Evolutionary conservation across 1,140 invertebrate species (phyloP), one percentile per base, ranked within the genome.

Genomic region (Platorchestia sp.): DNA sequence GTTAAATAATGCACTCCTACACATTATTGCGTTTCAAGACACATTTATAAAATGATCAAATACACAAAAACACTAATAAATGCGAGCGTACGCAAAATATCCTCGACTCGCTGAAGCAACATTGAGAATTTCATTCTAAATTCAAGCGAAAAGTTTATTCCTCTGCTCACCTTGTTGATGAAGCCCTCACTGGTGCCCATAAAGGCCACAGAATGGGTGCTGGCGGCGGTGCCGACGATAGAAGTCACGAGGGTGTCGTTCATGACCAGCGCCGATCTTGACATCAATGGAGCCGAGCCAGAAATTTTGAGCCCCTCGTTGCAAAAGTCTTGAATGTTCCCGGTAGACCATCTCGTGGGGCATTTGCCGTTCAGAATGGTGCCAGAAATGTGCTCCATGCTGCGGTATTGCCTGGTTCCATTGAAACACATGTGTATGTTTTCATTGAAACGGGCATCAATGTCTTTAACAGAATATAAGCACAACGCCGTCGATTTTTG

Each of bases 401-500:
- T 99, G 90, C 99, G 97, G 97, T 99, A 98, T 96, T 98, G 98
- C 95, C 98, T 98, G 96, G 98, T 99, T 44, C 99, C 99, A 97
- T 99, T 99, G 97, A 99, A 99, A 97, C 99, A 99, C 98, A 99
- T 98, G 97, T 99, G 98, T 96, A 99, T 99, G 97, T 99, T 99
- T 97, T 99, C 98, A 96, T 99, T 99, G 97, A 99, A 99, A 97
- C 98, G 98, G 95, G 98, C 98, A 97, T 99, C 98, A 96, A 99
- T 99, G 86, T 99, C 98, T 96, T 98, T 98, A 95, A 99, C 97
- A 3, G 97, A 97, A 96, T 97, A 98, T 10, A 97, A 96, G 97
- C 98, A 99, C 95, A 99, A 97, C 0, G 99, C 99, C 6, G 99
- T 99, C 93, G 98, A 98, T 14, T 98, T 96, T 96, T 98, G 97